Base-by-base conservation (phyloP, 2,113 vertebrate genomes). In the Pipa parva region DNA sequence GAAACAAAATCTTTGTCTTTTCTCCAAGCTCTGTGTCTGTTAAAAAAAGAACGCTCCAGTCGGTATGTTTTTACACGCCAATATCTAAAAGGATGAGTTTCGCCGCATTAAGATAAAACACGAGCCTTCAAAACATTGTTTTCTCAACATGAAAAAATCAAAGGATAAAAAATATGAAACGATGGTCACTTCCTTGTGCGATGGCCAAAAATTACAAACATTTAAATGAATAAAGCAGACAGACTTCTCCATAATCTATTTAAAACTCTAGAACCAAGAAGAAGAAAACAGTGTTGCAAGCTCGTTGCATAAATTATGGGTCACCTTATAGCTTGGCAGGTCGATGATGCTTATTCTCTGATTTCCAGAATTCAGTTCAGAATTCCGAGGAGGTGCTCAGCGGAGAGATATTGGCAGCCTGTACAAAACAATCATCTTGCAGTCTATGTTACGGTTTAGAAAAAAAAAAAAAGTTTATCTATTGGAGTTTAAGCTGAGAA, bases 301-400 rank as follows among this genome's bases (percentile, higher is more conserved):
- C 56, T 73, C 52, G 18, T 63, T 46, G 64, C 63, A 59, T 51
- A 18, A 57, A 60, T 48, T 75, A 27, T 58, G 71, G 51, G 62
- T 75, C 29, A 76, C 45, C 36, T 59, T 69, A 52, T 73, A 28
- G 46, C 64, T 71, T 77, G 74, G 75, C 72, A 61, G 9, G 8
- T 29, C 12, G 2, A 15, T 36, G 13, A 39, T 46, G 36, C 2
- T 15, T 71, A 12, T 17, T 28, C 37, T 27, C 15, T 0, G 10
- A 56, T 59, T 20, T 50, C 27, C 27, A 8, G 26, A 26, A 59
- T 63, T 52, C 71, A 62, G 18, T 46, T 65, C 15, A 31, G 73
- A 33, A 29, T 33, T 65, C 26, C 22, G 51, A 59, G 62, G 59
- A 71, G 59, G 73, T 25, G 12, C 2, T 0, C 58, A 26, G 26